These are phyloP conservation scores for Poecilia gillii DNA, from an alignment of 2,797 vertebrate species.

Conservation along the genomic window DNA sequence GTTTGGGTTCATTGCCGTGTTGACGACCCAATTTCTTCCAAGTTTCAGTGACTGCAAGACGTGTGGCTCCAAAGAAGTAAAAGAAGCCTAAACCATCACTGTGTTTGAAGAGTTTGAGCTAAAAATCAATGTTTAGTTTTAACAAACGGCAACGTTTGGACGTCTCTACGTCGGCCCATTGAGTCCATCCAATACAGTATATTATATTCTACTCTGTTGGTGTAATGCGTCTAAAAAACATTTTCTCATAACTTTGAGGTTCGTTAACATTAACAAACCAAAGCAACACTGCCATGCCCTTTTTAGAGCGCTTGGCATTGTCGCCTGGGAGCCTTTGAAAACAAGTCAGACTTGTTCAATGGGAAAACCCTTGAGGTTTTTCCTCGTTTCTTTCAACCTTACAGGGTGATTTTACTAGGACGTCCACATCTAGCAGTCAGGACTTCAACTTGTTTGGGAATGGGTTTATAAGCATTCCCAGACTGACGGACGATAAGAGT, in stretches of 20 bases:
- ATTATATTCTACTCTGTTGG: too few relatives aligned
- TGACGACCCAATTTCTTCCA: neutral
- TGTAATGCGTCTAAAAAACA: neutral
- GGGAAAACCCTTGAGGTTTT: neutral
- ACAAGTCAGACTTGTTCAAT: neutral
- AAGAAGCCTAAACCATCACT: neutral
- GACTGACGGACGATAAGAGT: neutral
- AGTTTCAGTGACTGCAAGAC: neutral
- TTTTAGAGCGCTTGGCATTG: neutral
- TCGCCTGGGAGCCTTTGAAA: neutral
- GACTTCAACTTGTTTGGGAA: neutral
- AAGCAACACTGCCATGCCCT: neutral
- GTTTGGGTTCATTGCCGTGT: neutral
- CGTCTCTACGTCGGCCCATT: neutral
- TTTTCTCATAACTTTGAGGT: neutral
- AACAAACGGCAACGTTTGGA: neutral
- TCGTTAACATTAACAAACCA: neutral
- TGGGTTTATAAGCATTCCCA: neutral
- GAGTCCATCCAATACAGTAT: too few relatives aligned
- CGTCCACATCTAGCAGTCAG: neutral
- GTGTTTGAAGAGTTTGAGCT: neutral
- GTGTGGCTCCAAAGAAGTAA: neutral
- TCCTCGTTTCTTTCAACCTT: neutral
- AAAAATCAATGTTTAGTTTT: neutral
- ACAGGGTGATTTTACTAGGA: neutral